These are phyloP conservation scores for Trichonephila clavata DNA, from an alignment of 1,140 invertebrate genomes.

Conservation along the genomic window DNA sequence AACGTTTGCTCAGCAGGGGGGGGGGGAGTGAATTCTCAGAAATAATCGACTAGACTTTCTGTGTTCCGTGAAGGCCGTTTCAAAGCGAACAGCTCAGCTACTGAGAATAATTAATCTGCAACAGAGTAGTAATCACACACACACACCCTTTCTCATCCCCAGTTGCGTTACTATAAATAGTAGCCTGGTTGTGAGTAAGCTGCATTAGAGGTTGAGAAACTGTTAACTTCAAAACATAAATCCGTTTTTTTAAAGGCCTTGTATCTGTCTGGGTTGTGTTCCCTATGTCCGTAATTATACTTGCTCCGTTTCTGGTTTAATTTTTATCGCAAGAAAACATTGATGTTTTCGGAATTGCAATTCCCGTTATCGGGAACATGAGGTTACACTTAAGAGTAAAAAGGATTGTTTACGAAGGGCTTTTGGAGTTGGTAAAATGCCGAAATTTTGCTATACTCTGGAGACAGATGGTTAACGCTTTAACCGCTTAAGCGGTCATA, in stretches of 20 bases:
- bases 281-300: too few relatives aligned
- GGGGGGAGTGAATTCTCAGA: neutral
- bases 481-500: too few relatives aligned
- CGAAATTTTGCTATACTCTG: too few relatives aligned
- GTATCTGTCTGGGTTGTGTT: too few relatives aligned
- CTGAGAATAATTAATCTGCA: conserved; percentile 38
- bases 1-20: neutral
- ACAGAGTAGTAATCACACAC: conserved; percentile 20
- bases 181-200: neutral
- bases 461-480: too few relatives aligned
- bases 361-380: too few relatives aligned
- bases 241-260: neutral
- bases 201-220: neutral
- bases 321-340: too few relatives aligned
- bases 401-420: too few relatives aligned
- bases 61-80: neutral
- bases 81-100: neutral
- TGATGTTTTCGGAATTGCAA: too few relatives aligned
- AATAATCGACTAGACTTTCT: neutral
- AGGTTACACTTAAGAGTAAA: too few relatives aligned
- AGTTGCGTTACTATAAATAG: conserved; percentile 30
- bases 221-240: neutral
- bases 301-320: too few relatives aligned
- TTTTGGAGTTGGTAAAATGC: too few relatives aligned
- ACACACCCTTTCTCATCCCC: neutral